These are phyloP conservation scores for Dolichopus griseipennis DNA, from an alignment of 2,888 invertebrate species.

Conservation along the genomic window DNA sequence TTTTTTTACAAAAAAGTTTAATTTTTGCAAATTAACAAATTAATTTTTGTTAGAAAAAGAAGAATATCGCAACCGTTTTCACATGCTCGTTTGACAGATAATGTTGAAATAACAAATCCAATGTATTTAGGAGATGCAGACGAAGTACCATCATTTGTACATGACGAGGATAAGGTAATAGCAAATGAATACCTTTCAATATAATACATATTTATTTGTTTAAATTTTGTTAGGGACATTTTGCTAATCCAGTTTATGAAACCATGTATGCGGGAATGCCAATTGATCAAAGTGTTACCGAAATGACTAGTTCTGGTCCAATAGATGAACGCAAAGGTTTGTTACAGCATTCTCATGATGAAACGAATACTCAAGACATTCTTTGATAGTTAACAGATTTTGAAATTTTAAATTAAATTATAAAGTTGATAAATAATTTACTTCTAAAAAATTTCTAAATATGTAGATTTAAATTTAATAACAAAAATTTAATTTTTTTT, in stretches of 20 bases:
- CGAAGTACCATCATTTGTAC: slow-evolving; percentile 49
- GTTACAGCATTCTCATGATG: slow-evolving; percentile 47
- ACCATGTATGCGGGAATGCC: slow-evolving; percentile 57
- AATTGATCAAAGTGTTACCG: slow-evolving; percentile 32
- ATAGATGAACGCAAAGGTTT: slow-evolving; percentile 50
- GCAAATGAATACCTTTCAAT: slow-evolving; percentile 12
- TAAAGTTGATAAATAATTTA: neutral
- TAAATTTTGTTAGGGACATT: slow-evolving; percentile 52
- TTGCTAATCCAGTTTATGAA: slow-evolving; percentile 81
- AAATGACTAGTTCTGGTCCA: slow-evolving; percentile 31
- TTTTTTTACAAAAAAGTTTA: too few species aligned
- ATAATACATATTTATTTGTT: too few species aligned
- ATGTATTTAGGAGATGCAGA: slow-evolving; percentile 73
- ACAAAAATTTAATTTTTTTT: too few species aligned
- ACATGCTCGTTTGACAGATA: slow-evolving; percentile 72
- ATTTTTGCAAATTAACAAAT: neutral
- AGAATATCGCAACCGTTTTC: slow-evolving; percentile 56
- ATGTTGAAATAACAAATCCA: slow-evolving; percentile 77
- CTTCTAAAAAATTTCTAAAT: too few species aligned
- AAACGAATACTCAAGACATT: slow-evolving; percentile 42
- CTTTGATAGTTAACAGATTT: slow-evolving; percentile 39
- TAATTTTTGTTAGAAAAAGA: slow-evolving; percentile 41
- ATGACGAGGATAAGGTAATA: slow-evolving; percentile 53
- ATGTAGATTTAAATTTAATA: too few species aligned
- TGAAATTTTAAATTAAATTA: slow-evolving; percentile 30